Percentiles rank a stretch among this genome's conserved stretches.
These are phyloP conservation scores for Phoeniculus purpureus DNA, from an alignment of 2,797 vertebrate species.

Conservation along the genomic window DNA sequence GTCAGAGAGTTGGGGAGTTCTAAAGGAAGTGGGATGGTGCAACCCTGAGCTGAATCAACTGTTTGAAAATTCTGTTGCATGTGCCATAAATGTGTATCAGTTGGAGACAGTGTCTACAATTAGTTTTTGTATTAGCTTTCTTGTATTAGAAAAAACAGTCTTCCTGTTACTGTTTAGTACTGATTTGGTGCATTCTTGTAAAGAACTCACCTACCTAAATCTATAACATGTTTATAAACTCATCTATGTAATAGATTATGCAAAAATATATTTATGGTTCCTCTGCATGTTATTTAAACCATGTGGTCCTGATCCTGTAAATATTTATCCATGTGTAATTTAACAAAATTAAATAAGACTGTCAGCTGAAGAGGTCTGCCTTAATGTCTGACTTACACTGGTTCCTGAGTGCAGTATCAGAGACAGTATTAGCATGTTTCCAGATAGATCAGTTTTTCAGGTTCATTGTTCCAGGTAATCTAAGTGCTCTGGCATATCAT, in stretches of 20 bases:
- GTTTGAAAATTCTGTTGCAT: background rate
- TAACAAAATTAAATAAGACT: background rate
- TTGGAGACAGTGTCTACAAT: background rate
- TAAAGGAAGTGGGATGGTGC: background rate
- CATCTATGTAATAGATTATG: background rate
- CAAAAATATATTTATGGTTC: background rate
- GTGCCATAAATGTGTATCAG: background rate
- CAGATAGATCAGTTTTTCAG: conserved; percentile 1
- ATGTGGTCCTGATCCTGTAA: background rate
- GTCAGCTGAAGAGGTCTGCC: background rate
- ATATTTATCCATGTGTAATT: background rate
- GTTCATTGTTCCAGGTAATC: conserved; percentile 25
- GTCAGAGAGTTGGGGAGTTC: background rate
- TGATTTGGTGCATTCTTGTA: background rate
- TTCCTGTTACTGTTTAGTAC: background rate
- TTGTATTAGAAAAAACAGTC: background rate
- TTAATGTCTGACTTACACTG: background rate
- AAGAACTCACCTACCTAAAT: background rate
- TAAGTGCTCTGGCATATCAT: background rate
- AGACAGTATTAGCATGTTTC: background rate
- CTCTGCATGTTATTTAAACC: background rate
- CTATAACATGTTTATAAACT: background rate
- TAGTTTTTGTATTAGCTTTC: background rate
- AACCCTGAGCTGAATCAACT: background rate
- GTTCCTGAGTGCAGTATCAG: background rate